A percentile compares a stretch with the other conserved stretches of the same genome.
Conservation (phyloP, 2,888 invertebrate species). For the Agonopterix alstromeriana region DNA sequence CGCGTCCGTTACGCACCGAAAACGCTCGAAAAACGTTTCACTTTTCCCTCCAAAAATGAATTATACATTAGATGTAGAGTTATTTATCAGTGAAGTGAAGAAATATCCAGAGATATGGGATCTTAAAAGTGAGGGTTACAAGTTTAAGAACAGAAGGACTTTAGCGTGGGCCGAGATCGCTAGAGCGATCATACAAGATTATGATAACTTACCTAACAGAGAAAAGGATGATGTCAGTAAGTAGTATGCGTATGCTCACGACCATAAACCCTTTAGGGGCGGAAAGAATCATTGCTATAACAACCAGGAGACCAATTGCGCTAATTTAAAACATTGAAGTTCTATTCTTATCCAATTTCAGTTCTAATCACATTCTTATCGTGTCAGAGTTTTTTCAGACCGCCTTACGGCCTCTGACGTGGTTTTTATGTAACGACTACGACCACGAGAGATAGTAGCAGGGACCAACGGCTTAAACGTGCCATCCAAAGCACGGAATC, state of each 20-base stretch:
- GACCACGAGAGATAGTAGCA: too few species aligned
- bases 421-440: too few species aligned
- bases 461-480: too few species aligned
- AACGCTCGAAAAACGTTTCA: background rate
- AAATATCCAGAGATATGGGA: constrained; percentile 53
- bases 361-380: too few species aligned
- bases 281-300: too few species aligned
- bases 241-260: constrained; percentile 19
- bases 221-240: constrained; percentile 52
- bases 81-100: constrained; percentile 52
- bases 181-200: constrained; percentile 40
- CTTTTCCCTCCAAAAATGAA: constrained; percentile 14
- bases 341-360: too few species aligned
- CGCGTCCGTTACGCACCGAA: constrained; percentile 12
- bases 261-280: too few species aligned
- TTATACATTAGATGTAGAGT: constrained; percentile 43
- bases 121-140: constrained; percentile 33
- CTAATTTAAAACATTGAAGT: too few species aligned
- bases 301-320: too few species aligned
- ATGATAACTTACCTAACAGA: constrained; percentile 33
- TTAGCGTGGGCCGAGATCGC: constrained; percentile 50
- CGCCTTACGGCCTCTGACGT: too few species aligned
- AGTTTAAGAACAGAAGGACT: constrained; percentile 33
- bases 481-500: too few species aligned
- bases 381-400: too few species aligned